phyloP scores from a whole-genome alignment of 2,888 invertebrate species.

The Melinopterus prodromus region DNA sequence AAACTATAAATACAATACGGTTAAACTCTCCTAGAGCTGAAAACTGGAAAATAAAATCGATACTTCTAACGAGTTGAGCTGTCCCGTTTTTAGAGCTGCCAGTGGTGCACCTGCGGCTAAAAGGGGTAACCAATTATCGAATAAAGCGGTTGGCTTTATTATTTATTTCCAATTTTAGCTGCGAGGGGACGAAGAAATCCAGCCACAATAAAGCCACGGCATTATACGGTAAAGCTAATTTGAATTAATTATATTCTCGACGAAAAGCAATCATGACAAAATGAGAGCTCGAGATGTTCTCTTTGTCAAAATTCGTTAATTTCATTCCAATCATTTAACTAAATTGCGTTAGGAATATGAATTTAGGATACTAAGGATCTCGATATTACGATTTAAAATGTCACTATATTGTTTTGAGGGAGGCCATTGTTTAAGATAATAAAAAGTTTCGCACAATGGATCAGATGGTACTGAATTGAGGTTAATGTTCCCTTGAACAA shows the following conservation, averaged over 20 bases:
- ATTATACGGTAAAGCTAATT: neutral
- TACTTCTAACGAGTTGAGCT: neutral
- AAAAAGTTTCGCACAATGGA: neutral
- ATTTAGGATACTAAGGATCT: too few relatives aligned
- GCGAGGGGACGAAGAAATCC: neutral
- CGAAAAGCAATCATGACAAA: neutral
- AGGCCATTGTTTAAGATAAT: neutral
- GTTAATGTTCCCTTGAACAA: slow-evolving; percentile 8
- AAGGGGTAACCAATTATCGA: slow-evolving; percentile 4
- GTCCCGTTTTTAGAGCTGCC: neutral
- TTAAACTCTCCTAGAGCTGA: neutral
- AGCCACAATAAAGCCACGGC: neutral
- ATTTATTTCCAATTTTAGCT: neutral
- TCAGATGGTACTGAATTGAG: slow-evolving; percentile 7
- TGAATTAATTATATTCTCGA: neutral
- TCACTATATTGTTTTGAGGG: neutral
- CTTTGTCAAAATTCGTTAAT: neutral
- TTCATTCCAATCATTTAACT: too few relatives aligned
- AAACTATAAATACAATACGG: too few relatives aligned
- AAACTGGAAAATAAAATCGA: neutral
- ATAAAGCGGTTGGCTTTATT: slow-evolving; percentile 4
- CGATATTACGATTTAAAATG: neutral
- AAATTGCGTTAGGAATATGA: too few relatives aligned
- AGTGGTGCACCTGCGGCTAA: neutral
- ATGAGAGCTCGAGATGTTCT: neutral